Evolutionary conservation across 2,888 invertebrate genomes (phyloP).

Genomic region (Caradrina kadenii): DNA sequence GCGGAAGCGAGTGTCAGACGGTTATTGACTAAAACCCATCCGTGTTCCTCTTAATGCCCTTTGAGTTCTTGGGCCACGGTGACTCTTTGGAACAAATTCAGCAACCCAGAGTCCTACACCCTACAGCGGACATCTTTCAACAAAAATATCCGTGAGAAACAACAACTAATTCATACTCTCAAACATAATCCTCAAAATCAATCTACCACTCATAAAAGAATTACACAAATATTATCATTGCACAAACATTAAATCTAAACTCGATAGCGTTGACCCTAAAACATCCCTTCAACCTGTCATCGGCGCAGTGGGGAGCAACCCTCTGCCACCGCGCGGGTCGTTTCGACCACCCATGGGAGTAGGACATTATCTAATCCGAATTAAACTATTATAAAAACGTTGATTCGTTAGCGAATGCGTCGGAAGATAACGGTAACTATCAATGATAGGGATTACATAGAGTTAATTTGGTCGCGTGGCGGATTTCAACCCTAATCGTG

Average conservation of each 20-base stretch:
- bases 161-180: slow-evolving; percentile 11
- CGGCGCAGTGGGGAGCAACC: slow-evolving; percentile 73
- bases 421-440: slow-evolving; percentile 79
- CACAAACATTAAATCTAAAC: slow-evolving; percentile 69
- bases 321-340: slow-evolving; percentile 63
- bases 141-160: slow-evolving; percentile 38
- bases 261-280: slow-evolving; percentile 60
- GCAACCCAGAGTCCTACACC: too few species aligned
- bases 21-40: too few species aligned
- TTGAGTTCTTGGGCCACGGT: too few species aligned
- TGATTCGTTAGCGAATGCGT: slow-evolving; percentile 80
- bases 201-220: slow-evolving; percentile 47
- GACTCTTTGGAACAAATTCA: too few species aligned
- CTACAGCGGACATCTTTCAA: too few species aligned
- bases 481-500: slow-evolving; percentile 70
- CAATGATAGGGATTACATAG: slow-evolving; percentile 83
- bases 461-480: slow-evolving; percentile 89
- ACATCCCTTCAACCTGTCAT: slow-evolving; percentile 78
- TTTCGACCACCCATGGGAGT: slow-evolving; percentile 83
- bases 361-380: slow-evolving; percentile 86
- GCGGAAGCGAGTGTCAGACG: too few species aligned
- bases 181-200: slow-evolving; percentile 31
- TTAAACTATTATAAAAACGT: slow-evolving; percentile 86
- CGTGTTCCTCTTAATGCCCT: too few species aligned
- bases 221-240: slow-evolving; percentile 74